A percentile compares a stretch with the other conserved stretches of the same genome.
These are phyloP conservation scores for Eucriotettix oculatus DNA, from an alignment of 2,888 invertebrate species.

Conservation along the genomic window DNA sequence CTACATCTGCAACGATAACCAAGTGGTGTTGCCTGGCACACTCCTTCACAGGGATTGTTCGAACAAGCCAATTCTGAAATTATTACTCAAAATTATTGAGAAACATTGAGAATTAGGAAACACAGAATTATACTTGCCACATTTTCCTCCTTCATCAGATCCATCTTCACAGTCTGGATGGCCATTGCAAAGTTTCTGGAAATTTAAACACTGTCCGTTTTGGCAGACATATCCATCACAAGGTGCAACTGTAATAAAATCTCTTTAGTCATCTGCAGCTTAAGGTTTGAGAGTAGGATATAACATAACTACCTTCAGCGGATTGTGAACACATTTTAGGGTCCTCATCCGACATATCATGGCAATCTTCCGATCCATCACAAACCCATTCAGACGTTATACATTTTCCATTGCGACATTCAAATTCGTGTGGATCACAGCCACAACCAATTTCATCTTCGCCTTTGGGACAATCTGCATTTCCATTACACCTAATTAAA, in stretches of 20 bases:
- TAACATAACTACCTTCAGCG: not conserved
- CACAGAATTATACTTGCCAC: conserved; percentile 26
- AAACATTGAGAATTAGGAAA: not conserved
- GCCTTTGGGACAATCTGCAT: conserved; percentile 48
- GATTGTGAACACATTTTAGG: conserved; percentile 17
- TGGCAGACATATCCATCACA: conserved; percentile 24
- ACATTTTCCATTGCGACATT: conserved; percentile 40
- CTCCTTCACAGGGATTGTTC: conserved; percentile 33
- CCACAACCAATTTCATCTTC: conserved; percentile 52
- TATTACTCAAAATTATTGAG: not conserved
- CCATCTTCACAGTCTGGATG: conserved; percentile 45
- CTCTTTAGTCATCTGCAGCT: no score
- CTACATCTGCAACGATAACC: conserved; percentile 50
- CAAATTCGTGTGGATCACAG: conserved; percentile 33
- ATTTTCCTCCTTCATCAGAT: conserved; percentile 50
- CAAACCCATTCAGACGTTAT: conserved; percentile 39
- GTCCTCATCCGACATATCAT: conserved; percentile 57
- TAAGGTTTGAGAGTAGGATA: no score
- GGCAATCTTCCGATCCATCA: conserved; percentile 47
- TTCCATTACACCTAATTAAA: conserved; percentile 39
- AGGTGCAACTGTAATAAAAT: not conserved
- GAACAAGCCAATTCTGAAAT: conserved; percentile 21
- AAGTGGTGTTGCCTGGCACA: conserved; percentile 44
- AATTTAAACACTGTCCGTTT: conserved; percentile 47
- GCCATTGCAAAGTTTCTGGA: conserved; percentile 44